Evolutionary conservation across 1,140 invertebrate species (phyloP).

Genomic region (Drosophila melanogaster): Release_6_plus_ISO1_MT NC_004354.4:20694501-20695000

Average conservation of each 20-base stretch:
- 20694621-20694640: slow-evolving; percentile 4
- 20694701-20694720: slow-evolving; percentile 79
- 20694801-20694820: slow-evolving; percentile 9
- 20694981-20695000: slow-evolving; percentile 88
- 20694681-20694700: slow-evolving; percentile 66
- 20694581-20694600: slow-evolving; percentile 1
- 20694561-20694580: neutral
- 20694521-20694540: neutral
- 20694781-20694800: slow-evolving; percentile 12
- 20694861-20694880: slow-evolving; percentile 66
- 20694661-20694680: neutral
- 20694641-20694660: neutral
- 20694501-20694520: neutral
- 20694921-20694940: slow-evolving; percentile 42
- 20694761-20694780: slow-evolving; percentile 67
- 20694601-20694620: slow-evolving; percentile 3
- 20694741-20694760: slow-evolving; percentile 68
- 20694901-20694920: slow-evolving; percentile 73
- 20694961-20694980: slow-evolving; percentile 62
- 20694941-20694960: slow-evolving; percentile 23
- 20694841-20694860: slow-evolving; percentile 4
- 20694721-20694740: slow-evolving; percentile 74
- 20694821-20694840: too few relatives aligned
- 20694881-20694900: slow-evolving; percentile 77
- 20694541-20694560: neutral